Conservation (phyloP, 2,797 vertebrate species). For the Xyrichtys novacula region DNA sequence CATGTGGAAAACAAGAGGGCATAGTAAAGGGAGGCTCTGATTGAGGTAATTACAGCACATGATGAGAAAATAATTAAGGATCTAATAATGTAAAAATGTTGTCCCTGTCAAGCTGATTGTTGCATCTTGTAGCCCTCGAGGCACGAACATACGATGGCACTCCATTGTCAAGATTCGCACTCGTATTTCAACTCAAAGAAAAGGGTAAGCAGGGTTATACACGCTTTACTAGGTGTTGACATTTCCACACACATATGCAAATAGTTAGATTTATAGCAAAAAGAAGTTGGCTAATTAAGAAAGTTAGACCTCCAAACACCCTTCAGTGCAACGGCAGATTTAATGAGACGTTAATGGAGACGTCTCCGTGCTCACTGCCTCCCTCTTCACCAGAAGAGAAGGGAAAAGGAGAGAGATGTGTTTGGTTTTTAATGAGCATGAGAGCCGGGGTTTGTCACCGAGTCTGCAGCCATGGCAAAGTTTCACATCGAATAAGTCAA, state of each 20-base stretch:
- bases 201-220: slow-evolving; percentile 34
- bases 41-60: slow-evolving; percentile 53
- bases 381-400: slow-evolving; percentile 45
- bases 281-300: slow-evolving; percentile 63
- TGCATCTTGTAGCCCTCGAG: slow-evolving; percentile 26
- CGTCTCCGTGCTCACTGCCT: slow-evolving; percentile 51
- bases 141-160: slow-evolving; percentile 24
- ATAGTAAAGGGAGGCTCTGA: slow-evolving; percentile 60
- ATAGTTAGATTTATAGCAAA: slow-evolving; percentile 46
- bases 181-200: slow-evolving; percentile 27
- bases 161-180: slow-evolving; percentile 32
- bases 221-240: slow-evolving; percentile 45
- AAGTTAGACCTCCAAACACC: slow-evolving; percentile 70
- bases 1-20: slow-evolving; percentile 67
- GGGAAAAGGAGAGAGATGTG: slow-evolving; percentile 47
- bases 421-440: slow-evolving; percentile 77
- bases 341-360: slow-evolving; percentile 78
- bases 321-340: slow-evolving; percentile 65
- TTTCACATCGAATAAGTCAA: slow-evolving; percentile 61
- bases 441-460: slow-evolving; percentile 60
- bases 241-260: slow-evolving; percentile 47
- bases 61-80: slow-evolving; percentile 70
- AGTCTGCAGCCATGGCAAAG: slow-evolving; percentile 41
- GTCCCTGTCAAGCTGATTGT: slow-evolving; percentile 44
- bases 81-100: slow-evolving; percentile 52